Evolutionary conservation across 2,113 vertebrate species (phyloP), one percentile per base, ranked within the genome.

Genomic region (Mustela lutreola): DNA sequence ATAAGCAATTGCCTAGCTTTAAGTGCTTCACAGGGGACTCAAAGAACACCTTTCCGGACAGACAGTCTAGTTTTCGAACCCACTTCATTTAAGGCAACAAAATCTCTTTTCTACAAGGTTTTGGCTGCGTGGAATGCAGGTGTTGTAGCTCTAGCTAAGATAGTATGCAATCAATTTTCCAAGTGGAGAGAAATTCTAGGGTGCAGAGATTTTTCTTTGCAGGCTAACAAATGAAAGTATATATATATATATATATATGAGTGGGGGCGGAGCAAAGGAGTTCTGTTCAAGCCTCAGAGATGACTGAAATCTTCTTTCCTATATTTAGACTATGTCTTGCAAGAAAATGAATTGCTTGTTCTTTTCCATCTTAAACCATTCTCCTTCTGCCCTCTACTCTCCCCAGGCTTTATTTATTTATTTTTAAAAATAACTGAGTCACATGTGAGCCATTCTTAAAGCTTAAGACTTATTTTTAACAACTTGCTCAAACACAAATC

Each of bases 401-500:
- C 63, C 24, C 33, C 6, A 76, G 53, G 42, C 80, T 94, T 87
- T 93, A 86, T 96, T 94, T 95, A 87, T 97, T 98, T 98, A 78
- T 97, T 98, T 97, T 97, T 92, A 94, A 95, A 95, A 98, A 96
- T 95, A 97, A 92, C 93, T 16, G 9, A 79, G 36, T 94, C 18
- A 0, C 89, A 91, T 65, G 14, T 96, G 28, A 84, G 94, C 97
- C 89, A 89, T 91, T 98, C 96, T 86, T 93, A 96, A 98, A 96
- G 85, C 89, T 88, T 73, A 31, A 98, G 95, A 86, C 84, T 83
- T 83, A 62, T 90, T 67, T 97, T 98, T 94, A 73, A 81, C 96
- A 98, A 67, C 33, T 39, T 97, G 76, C 60, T 93, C 85, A 84
- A 96, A 95, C 91, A 97, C 88, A 92, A 97, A 98, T 97, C 87